Evolutionary conservation across 2,797 vertebrate species (phyloP).

Genomic region (Sylvia borin): DNA sequence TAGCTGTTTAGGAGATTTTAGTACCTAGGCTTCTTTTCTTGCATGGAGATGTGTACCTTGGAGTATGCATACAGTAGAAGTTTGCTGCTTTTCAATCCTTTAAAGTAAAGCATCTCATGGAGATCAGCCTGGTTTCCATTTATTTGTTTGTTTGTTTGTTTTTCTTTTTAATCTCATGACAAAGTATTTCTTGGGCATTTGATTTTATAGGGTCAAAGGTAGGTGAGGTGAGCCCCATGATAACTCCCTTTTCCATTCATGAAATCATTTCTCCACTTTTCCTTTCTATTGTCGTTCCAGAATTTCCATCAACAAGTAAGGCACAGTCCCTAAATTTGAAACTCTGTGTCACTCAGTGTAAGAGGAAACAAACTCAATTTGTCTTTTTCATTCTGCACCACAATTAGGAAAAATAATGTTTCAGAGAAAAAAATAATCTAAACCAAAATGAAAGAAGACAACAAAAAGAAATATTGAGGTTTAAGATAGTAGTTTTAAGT

Average conservation of each 20-base stretch:
- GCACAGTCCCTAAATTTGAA: neutral
- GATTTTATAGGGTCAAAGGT: neutral
- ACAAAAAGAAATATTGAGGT: neutral
- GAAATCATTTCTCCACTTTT: neutral
- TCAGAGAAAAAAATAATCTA: neutral
- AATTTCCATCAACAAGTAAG: neutral
- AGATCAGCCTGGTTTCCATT: neutral
- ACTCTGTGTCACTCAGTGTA: neutral
- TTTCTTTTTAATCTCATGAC: neutral
- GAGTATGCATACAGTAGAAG: fast-evolving
- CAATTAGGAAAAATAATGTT: neutral
- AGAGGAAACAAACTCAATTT: neutral
- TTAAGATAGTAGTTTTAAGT: neutral
- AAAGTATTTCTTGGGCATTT: neutral
- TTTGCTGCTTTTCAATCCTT: neutral
- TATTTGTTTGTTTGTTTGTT: neutral
- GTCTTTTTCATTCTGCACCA: neutral
- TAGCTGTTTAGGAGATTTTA: neutral
- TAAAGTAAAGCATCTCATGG: neutral
- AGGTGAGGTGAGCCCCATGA: neutral
- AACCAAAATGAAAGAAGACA: neutral
- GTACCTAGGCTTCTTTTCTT: neutral
- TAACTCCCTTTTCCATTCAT: neutral
- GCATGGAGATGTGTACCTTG: neutral
- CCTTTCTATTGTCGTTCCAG: neutral